phyloP scores from a whole-genome alignment of 2,797 vertebrate genomes.

The Macropus fuliginosus region DNA sequence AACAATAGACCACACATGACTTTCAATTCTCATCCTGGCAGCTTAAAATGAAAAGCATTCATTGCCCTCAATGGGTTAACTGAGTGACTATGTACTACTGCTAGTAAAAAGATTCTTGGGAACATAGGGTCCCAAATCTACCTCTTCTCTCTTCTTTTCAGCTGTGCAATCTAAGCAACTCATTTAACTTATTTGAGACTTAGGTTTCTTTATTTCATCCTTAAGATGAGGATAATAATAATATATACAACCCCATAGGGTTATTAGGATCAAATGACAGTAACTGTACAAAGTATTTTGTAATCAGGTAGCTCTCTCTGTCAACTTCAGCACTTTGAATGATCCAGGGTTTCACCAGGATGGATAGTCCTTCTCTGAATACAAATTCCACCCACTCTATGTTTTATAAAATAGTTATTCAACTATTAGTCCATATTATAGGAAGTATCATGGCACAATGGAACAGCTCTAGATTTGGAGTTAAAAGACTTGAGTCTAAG shows the following conservation, averaged over 20 bases:
- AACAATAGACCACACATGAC: not conserved
- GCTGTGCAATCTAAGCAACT: not conserved
- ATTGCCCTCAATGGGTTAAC: too few relatives aligned
- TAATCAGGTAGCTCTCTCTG: not conserved
- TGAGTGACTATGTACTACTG: not conserved
- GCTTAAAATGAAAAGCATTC: not conserved
- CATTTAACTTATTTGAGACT: not conserved
- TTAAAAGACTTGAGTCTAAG: not conserved
- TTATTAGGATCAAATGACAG: not conserved
- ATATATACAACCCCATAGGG: not conserved
- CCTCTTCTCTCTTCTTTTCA: too few relatives aligned
- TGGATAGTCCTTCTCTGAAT: not conserved
- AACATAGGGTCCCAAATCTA: not conserved
- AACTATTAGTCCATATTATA: not conserved
- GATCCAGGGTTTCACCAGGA: not conserved
- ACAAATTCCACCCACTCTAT: not conserved
- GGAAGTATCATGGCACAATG: not conserved
- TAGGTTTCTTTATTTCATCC: not conserved
- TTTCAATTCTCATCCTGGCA: not conserved
- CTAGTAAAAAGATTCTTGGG: not conserved
- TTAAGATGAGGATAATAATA: not conserved
- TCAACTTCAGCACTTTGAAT: not conserved
- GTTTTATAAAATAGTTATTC: not conserved
- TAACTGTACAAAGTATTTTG: not conserved
- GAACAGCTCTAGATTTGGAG: not conserved